Evolutionary conservation across 1,140 invertebrate genomes (phyloP).

Genomic region (Cydia splendana): DNA sequence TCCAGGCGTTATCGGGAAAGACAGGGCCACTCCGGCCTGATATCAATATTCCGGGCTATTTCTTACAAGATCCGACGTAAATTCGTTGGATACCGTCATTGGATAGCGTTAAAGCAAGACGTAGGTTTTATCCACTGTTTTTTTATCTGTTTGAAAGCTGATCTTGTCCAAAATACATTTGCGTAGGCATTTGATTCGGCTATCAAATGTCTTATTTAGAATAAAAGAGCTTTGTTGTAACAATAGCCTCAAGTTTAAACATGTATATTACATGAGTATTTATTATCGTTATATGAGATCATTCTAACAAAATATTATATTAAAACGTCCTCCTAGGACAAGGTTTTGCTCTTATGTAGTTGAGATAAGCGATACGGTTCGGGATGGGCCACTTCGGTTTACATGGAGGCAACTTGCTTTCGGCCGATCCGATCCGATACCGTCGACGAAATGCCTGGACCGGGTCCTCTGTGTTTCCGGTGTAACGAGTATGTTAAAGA

Average conservation of each 20-base stretch:
- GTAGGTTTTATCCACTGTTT: no score
- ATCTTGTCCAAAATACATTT: no score
- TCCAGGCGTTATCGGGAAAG: slow-evolving; percentile 2
- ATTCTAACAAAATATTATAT: not conserved
- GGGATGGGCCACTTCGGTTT: not conserved
- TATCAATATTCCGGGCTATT: slow-evolving; percentile 5
- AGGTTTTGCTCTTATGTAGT: slow-evolving; percentile 1
- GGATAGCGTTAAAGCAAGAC: not conserved
- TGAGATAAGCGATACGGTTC: slow-evolving; percentile 17
- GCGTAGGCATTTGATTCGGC: no score
- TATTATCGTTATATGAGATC: not conserved
- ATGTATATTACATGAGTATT: not conserved
- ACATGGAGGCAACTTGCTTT: not conserved
- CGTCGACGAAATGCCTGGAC: not conserved
- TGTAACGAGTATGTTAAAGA: not conserved
- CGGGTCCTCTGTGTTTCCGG: not conserved
- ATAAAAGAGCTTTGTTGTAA: not conserved
- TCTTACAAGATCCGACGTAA: slow-evolving; percentile 1
- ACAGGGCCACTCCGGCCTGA: not conserved
- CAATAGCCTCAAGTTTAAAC: not conserved
- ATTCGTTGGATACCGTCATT: not conserved
- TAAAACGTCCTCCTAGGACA: not conserved
- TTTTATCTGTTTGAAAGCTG: no score
- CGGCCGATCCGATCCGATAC: not conserved
- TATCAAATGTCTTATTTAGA: no score